Evolutionary conservation across 2,113 vertebrate species (phyloP).

Genomic region (Labeo catla): DNA sequence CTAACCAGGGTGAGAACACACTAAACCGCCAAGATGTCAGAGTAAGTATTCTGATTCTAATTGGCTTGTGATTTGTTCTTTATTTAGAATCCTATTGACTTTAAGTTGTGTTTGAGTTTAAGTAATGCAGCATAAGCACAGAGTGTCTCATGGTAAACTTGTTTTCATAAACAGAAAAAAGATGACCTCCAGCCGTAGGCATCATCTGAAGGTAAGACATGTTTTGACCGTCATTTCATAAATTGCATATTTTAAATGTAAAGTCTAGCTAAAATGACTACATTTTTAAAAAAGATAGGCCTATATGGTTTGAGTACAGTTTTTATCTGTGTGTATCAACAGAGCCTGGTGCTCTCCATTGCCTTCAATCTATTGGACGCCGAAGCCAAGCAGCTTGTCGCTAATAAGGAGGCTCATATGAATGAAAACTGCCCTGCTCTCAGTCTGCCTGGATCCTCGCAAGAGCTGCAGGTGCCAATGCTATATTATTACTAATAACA

Average conservation of each 20-base stretch:
- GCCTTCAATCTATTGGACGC: conserved; percentile 82
- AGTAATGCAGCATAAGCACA: not conserved
- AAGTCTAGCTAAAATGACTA: not conserved
- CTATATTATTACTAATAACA: not conserved
- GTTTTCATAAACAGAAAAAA: conserved; percentile 76
- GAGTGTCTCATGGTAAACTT: not conserved
- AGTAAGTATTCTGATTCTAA: conserved; percentile 67
- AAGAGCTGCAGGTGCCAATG: conserved; percentile 81
- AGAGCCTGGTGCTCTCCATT: conserved; percentile 93
- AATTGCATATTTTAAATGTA: not conserved
- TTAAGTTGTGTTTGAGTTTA: no score
- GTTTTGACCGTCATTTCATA: not conserved
- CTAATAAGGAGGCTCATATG: conserved; percentile 83
- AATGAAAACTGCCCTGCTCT: conserved; percentile 79
- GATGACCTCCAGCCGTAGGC: conserved; percentile 82
- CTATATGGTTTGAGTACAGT: no score
- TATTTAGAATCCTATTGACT: not conserved
- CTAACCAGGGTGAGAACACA: conserved; percentile 64
- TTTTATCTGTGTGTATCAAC: not conserved
- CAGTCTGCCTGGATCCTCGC: conserved; percentile 75
- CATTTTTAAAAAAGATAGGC: no score
- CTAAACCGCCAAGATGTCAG: conserved; percentile 70
- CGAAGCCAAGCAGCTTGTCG: conserved; percentile 74
- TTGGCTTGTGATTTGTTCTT: not conserved
- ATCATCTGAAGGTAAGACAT: conserved; percentile 83